Evolutionary conservation across 2,888 invertebrate genomes (phyloP).

Genomic region (Cactoblastis cactorum): DNA sequence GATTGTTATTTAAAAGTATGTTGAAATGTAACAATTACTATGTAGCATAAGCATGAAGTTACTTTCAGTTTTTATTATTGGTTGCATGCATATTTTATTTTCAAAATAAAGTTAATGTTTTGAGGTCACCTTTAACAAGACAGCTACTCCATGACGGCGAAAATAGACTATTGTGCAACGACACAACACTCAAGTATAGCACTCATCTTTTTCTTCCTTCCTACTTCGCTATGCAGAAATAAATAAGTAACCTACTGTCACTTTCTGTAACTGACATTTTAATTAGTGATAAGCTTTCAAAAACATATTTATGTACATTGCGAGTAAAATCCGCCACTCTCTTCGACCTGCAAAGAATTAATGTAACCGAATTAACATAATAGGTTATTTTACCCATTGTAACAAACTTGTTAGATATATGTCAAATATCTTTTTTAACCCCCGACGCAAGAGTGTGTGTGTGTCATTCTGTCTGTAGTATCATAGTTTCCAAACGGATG

Average conservation of each 20-base stretch:
- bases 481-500: no score
- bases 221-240: conserved; percentile 20
- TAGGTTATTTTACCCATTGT: no score
- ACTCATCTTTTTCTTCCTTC: conserved; percentile 29
- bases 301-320: conserved; percentile 1
- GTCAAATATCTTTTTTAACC: no score
- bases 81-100: conserved; percentile 1
- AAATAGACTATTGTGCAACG: conserved; percentile 45
- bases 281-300: not conserved
- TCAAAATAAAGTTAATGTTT: conserved; percentile 22
- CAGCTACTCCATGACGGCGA: conserved; percentile 24
- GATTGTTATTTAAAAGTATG: no score
- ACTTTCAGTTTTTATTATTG: no score
- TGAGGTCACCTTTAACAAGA: conserved; percentile 36
- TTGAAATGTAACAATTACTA: no score
- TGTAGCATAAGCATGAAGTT: no score
- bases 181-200: conserved; percentile 36
- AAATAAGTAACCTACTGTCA: no score
- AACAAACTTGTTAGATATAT: no score
- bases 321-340: not conserved
- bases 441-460: no score
- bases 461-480: no score
- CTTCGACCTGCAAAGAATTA: not conserved
- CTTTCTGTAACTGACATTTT: conserved; percentile 6
- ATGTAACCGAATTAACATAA: no score